Base-by-base conservation (phyloP, 2,113 vertebrate species). In the Campylomormyrus tamandua region DNA sequence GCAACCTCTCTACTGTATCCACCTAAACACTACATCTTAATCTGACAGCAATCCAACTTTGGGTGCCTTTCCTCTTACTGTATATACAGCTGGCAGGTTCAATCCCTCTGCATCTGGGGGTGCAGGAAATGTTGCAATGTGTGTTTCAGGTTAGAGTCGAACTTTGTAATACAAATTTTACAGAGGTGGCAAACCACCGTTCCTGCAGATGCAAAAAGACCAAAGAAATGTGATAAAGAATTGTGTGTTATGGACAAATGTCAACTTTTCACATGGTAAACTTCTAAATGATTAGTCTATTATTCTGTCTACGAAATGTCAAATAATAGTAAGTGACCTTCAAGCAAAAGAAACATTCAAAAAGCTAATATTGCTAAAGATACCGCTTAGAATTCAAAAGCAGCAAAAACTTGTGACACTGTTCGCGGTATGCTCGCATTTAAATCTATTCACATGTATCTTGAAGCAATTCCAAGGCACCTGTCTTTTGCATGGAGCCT, bases 241-340 rank as follows among this genome's bases (percentile, higher is more conserved):
- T 9, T n/a, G 31, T 11, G 45, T 53, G 5, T 50, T 53, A 5
- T 21, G 42, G 31, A 58, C 74, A 89, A 89, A 89, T 89, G 89
- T 89, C 89, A 84, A 27, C 80, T 89, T 89, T 62, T 85, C 52
- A 83, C 39, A 52, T 52, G 58, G 83, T 45, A 58, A 89, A 89
- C 87, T 90, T 74, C 83, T 74, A 83, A 62, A 56, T 85, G 77
- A 83, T 90, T 86, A 31, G 45, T n/a, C 83, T 24, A 45, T 50
- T 87, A 48, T 46, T 86, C 58, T 24, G 83, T 45, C 84, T 70
- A 19, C 9, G 39, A 87, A 90, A 87, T 87, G 45, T 70, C 62
- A 90, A 52, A 87, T 56, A 86, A 85, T 85, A 58, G 77, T 17
- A 62, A 85, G n/a, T 89, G 89, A 89, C 89, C 89, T 89, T 89